Conservation (phyloP, 2,797 vertebrate genomes). For the Manis crassicaudata region DNA sequence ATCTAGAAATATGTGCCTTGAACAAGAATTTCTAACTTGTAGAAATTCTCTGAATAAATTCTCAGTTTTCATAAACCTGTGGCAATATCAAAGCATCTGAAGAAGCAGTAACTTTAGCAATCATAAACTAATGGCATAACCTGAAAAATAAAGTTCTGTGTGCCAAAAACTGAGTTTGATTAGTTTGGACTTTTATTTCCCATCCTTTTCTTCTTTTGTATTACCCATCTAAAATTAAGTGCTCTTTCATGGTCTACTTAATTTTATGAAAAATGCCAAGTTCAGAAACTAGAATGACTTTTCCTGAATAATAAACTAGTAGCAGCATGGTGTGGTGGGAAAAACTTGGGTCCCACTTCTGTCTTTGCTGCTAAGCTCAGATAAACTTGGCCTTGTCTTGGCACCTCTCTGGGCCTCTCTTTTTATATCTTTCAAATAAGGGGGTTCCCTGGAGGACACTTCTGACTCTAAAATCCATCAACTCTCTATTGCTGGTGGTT, state of each 20-base stretch:
- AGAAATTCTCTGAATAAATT: background rate
- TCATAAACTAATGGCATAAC: background rate
- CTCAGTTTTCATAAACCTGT: constrained; percentile 1
- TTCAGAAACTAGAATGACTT: background rate
- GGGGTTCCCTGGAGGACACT: background rate
- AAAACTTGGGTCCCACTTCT: background rate
- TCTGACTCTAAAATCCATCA: background rate
- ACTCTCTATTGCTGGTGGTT: background rate
- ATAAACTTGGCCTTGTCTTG: background rate
- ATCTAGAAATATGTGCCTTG: background rate
- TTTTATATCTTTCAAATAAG: background rate
- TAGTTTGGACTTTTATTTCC: background rate
- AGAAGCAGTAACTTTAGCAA: background rate
- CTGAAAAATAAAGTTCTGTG: constrained; percentile 60
- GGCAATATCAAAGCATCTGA: background rate
- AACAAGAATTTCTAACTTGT: background rate
- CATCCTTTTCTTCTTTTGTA: background rate
- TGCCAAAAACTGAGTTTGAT: background rate
- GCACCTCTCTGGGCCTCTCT: background rate
- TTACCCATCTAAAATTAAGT: constrained; percentile 42
- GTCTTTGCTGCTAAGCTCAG: background rate
- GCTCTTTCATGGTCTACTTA: background rate
- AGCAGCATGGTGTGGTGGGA: background rate
- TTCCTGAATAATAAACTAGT: background rate
- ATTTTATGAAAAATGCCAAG: constrained; percentile 20